Evolutionary conservation across 2,888 invertebrate species (phyloP), one percentile per base, ranked within the genome.

Genomic region (Leucoptera coffeella): DNA sequence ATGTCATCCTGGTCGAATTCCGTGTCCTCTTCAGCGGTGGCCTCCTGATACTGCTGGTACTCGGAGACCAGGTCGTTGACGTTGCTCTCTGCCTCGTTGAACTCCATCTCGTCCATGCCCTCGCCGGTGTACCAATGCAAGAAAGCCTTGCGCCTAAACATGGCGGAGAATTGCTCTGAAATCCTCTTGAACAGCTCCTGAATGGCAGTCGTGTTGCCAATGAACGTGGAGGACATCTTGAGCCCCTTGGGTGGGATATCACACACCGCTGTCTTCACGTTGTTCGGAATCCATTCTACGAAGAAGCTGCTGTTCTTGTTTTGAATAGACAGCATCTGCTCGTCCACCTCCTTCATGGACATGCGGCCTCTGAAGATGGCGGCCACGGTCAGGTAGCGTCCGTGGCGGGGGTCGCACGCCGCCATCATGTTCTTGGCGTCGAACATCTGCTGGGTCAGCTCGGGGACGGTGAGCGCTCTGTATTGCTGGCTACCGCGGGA

Each of bases 391-490:
- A 93, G 74, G 58, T 92, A 93, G 39, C 91, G 79, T 32, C 92
- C 92, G 64, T 92, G 91, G 30, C 91, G 77, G 2, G 92, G 92
- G 60, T 93, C 92, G 56, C 92, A 92, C 4, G 92, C 92, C 24
- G 92, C 91, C 92, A 92, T 93, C 92, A 92, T 93, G 73, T 93
- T 93, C 73, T 91, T 92, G 35, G 92, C 88, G 62, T 93, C 92
- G 64, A 93, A 94, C 87, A 88, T 88, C 57, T 88, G 88, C 42
- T 87, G 80, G 1, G 92, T 92, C 32, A 94, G 75, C 57, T 94
- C 93, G 8, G 92, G 91, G 1, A 94, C 93, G 23, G 91, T 88
- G 27, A 91, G 73, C 23, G 92, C 85, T 46, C 91, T 77, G 75
- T 93, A 93, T 47, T 90, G 89, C 54, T 92, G 91, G 43, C 85